Evolutionary conservation across 2,797 vertebrate species (phyloP).

Genomic region (Sebastes nivosus): DNA sequence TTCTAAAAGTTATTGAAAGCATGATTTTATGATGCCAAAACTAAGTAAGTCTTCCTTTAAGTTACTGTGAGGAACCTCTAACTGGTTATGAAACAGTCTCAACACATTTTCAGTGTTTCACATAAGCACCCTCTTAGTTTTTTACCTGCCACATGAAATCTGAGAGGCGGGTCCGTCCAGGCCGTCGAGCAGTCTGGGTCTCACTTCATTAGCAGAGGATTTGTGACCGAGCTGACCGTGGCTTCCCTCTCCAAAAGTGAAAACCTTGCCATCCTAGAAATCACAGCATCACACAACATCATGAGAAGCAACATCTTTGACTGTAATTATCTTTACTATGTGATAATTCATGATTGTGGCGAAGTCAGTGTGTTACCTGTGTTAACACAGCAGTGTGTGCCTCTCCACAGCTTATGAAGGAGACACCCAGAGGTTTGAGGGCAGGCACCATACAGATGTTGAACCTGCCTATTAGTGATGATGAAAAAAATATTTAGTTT

Average conservation of each 20-base stretch:
- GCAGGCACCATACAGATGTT: constrained; percentile 75
- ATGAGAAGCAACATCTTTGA: neutral
- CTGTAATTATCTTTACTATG: neutral
- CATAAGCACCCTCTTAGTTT: neutral
- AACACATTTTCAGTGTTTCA: neutral
- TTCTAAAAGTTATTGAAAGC: neutral
- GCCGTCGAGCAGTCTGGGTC: constrained; percentile 79
- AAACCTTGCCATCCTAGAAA: constrained; percentile 85
- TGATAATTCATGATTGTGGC: neutral
- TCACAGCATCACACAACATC: neutral
- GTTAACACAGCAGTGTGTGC: constrained; percentile 82
- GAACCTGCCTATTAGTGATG: constrained; percentile 75
- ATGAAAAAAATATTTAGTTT: neutral
- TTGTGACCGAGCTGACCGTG: constrained; percentile 90
- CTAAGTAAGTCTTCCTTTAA: neutral
- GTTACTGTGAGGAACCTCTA: too few species aligned
- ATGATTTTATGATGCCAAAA: neutral
- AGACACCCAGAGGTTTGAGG: constrained; percentile 73
- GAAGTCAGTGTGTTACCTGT: constrained; percentile 64
- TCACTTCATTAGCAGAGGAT: constrained; percentile 77
- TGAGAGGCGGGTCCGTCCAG: constrained; percentile 79
- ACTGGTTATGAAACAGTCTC: too few species aligned
- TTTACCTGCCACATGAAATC: constrained; percentile 88
- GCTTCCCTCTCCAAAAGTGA: constrained; percentile 89
- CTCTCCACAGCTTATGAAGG: constrained; percentile 82